Evolutionary conservation across 2,888 invertebrate species (phyloP).

Genomic region (Phragmatobia fuliginosa): DNA sequence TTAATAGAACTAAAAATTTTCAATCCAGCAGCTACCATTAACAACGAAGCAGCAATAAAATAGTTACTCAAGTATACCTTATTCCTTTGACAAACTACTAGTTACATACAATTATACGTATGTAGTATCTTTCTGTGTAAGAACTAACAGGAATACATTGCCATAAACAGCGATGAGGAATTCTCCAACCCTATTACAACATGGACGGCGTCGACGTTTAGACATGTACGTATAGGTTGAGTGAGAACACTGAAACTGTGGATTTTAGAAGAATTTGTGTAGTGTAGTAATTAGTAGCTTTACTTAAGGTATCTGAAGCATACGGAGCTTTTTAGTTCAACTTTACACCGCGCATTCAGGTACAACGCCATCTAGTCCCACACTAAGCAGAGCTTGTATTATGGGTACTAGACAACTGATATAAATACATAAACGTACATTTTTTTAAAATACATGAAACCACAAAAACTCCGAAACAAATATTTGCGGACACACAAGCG

Average conservation of each 20-base stretch:
- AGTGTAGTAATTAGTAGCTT: neutral
- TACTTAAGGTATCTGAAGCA: neutral
- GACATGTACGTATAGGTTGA: constrained; percentile 32
- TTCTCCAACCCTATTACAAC: constrained; percentile 48
- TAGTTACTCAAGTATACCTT: constrained; percentile 17
- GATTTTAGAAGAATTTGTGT: constrained; percentile 19
- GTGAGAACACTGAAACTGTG: constrained; percentile 38
- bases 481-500: too few species aligned
- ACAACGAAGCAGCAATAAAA: constrained; percentile 20
- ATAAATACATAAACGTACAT: too few species aligned
- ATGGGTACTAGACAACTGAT: too few species aligned
- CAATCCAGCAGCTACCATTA: neutral
- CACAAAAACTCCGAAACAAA: too few species aligned
- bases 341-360: too few species aligned
- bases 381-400: too few species aligned
- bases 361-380: too few species aligned
- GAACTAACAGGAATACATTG: constrained; percentile 50
- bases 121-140: constrained; percentile 29
- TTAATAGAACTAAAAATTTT: constrained; percentile 15
- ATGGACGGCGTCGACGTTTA: constrained; percentile 42
- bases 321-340: neutral
- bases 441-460: too few species aligned
- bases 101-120: neutral
- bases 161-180: constrained; percentile 52
- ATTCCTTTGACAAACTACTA: constrained; percentile 14